phyloP scores from a whole-genome alignment of 2,113 vertebrate genomes.

The Murina feae region DNA sequence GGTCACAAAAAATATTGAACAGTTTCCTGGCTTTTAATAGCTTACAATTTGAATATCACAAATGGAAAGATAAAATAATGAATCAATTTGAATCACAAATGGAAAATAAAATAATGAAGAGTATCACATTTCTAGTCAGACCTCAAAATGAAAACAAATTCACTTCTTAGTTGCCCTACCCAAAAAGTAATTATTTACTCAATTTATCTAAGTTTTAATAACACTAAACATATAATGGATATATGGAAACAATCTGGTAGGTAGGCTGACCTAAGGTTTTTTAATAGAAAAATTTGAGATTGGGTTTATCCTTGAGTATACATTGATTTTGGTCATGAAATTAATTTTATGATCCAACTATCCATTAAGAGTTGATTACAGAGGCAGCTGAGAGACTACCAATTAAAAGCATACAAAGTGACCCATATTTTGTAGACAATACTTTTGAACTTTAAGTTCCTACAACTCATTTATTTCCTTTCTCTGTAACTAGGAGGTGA shows the following conservation, averaged over 20 bases:
- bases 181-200: background rate
- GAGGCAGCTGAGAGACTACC: background rate
- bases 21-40: background rate
- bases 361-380: background rate
- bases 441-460: conserved; percentile 46
- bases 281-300: conserved; percentile 18
- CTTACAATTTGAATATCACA: conserved; percentile 28
- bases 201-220: background rate
- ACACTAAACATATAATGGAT: background rate
- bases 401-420: background rate
- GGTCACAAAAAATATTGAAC: background rate
- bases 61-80: background rate
- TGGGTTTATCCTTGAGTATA: background rate
- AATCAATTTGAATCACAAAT: conserved; percentile 1
- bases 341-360: background rate
- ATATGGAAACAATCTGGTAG: background rate
- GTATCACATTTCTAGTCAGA: background rate
- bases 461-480: background rate
- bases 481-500: background rate
- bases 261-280: background rate
- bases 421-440: conserved; percentile 26
- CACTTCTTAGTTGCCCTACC: background rate
- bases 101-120: conserved; percentile 8
- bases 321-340: background rate
- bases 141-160: conserved; percentile 25